Evolutionary conservation across 2,113 vertebrate species (phyloP).

Genomic region (Puntigrus tetrazona): DNA sequence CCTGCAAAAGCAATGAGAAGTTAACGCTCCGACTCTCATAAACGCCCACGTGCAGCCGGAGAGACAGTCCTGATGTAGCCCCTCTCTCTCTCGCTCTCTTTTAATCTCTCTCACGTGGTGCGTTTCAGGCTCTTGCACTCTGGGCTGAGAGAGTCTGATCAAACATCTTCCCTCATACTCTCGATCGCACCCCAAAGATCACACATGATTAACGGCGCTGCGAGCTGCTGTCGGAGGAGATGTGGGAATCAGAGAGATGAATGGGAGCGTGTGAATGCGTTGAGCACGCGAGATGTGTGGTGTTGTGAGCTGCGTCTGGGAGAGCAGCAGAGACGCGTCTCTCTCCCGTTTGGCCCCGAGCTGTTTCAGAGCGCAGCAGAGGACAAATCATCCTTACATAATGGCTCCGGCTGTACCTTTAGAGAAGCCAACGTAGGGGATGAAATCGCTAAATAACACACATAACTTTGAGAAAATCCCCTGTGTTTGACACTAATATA

Average conservation of each 20-base stretch:
- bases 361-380: background rate
- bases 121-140: background rate
- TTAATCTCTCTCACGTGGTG: conserved; percentile 53
- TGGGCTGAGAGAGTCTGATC: conserved; percentile 35
- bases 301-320: background rate
- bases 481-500: conserved; percentile 40
- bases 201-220: conserved; percentile 21
- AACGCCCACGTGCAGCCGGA: conserved; percentile 52
- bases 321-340: background rate
- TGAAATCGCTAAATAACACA: conserved; percentile 67
- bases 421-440: conserved; percentile 53
- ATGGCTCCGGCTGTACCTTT: conserved; percentile 45
- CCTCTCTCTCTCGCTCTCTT: conserved; percentile 57
- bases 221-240: conserved; percentile 9
- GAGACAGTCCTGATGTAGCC: conserved; percentile 24
- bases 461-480: conserved; percentile 57
- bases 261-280: background rate
- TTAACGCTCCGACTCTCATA: conserved; percentile 67
- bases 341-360: conserved; percentile 6
- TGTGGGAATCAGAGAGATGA: conserved; percentile 5
- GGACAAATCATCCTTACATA: conserved; percentile 46
- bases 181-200: conserved; percentile 32
- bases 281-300: background rate
- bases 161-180: conserved; percentile 4
- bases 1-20: conserved; percentile 68